Evolutionary conservation across 2,888 invertebrate genomes (phyloP).

Genomic region (Lissonota sp.): DNA sequence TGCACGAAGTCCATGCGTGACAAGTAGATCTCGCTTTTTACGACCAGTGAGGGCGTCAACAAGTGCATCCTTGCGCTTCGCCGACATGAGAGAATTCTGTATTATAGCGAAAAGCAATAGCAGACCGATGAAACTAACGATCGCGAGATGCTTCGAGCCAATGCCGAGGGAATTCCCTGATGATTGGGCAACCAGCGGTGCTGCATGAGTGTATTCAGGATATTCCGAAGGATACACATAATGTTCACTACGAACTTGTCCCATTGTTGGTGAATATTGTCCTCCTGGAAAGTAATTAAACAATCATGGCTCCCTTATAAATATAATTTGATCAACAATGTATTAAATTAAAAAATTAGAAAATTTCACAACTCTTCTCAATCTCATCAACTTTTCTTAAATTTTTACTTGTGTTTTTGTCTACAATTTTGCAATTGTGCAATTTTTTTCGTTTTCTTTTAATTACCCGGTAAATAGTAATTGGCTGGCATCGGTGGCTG

Average conservation of each 20-base stretch:
- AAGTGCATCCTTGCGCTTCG: constrained; percentile 76
- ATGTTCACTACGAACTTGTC: constrained; percentile 71
- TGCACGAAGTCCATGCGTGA: constrained; percentile 67
- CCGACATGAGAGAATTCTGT: constrained; percentile 78
- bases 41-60: constrained; percentile 76
- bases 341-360: too few species aligned
- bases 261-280: constrained; percentile 36
- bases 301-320: too few species aligned
- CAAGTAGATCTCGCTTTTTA: constrained; percentile 75
- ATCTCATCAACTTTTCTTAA: too few species aligned
- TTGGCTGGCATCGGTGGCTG: constrained; percentile 67
- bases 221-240: constrained; percentile 71
- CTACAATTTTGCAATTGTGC: too few species aligned
- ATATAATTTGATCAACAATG: too few species aligned
- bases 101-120: constrained; percentile 80
- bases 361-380: too few species aligned
- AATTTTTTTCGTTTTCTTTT: neutral
- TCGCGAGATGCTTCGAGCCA: constrained; percentile 78
- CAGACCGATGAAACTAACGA: constrained; percentile 81
- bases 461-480: constrained; percentile 75
- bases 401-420: too few species aligned
- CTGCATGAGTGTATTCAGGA: constrained; percentile 67
- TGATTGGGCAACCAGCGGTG: constrained; percentile 60
- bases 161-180: constrained; percentile 73
- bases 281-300: constrained; percentile 39